phyloP scores from a whole-genome alignment of 2,888 invertebrate genomes.

The Phania funesta region DNA sequence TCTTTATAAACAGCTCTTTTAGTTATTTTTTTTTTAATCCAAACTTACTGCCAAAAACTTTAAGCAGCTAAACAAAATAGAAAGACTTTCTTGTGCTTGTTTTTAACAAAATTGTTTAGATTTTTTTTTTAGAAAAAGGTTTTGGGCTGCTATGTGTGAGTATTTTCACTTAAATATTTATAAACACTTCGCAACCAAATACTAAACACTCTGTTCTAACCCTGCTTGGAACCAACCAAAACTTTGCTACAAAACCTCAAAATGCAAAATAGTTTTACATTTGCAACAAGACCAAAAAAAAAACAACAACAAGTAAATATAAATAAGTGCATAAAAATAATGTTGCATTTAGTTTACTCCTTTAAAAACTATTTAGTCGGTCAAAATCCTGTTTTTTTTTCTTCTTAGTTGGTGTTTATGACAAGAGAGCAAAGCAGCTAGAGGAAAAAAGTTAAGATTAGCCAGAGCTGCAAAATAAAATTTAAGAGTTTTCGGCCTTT shows the following conservation, averaged over 20 bases:
- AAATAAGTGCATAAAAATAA: slow-evolving; percentile 33
- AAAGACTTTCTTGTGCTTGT: background rate
- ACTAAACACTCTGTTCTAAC: slow-evolving; percentile 42
- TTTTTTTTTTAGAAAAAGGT: background rate
- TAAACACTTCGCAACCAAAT: slow-evolving; percentile 49
- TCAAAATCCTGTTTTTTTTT: slow-evolving; percentile 19
- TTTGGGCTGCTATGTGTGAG: too few relatives aligned
- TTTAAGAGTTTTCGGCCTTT: background rate
- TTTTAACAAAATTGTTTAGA: background rate
- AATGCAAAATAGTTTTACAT: slow-evolving; percentile 42
- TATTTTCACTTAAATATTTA: slow-evolving; percentile 30
- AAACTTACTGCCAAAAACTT: slow-evolving; percentile 24
- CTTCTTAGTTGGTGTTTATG: background rate
- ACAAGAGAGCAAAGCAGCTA: background rate
- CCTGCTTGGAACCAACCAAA: background rate
- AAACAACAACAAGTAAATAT: background rate
- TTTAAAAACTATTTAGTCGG: slow-evolving; percentile 41
- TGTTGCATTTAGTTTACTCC: slow-evolving; percentile 25
- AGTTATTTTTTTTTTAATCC: background rate
- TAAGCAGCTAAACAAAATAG: slow-evolving; percentile 2
- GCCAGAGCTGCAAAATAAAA: background rate
- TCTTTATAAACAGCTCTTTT: slow-evolving; percentile 1
- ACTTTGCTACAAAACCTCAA: slow-evolving; percentile 13
- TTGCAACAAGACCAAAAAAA: background rate
- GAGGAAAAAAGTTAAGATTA: background rate